phyloP scores from a whole-genome alignment of 1,140 invertebrate species.

The Atta cephalotes region DNA sequence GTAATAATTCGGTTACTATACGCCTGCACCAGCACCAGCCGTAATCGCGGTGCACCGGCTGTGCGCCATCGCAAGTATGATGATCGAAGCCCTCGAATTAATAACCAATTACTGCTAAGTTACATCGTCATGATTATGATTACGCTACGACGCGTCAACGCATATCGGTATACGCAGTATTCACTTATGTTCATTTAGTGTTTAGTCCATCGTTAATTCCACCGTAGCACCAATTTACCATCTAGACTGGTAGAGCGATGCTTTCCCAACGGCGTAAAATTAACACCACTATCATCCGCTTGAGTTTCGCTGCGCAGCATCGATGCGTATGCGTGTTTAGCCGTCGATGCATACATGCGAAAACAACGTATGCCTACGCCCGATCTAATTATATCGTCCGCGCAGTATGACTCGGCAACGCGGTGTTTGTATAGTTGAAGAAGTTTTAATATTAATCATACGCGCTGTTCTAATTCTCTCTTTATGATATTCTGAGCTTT shows the following conservation, averaged over 20 bases:
- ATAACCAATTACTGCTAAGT: conserved; percentile 69
- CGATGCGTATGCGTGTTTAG: conserved; percentile 43
- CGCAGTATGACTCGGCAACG: conserved; percentile 9
- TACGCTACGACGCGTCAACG: conserved; percentile 55
- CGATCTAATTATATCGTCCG: conserved; percentile 54
- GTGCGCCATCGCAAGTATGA: conserved; percentile 20
- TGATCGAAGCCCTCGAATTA: conserved; percentile 68
- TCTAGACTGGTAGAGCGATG: conserved; percentile 3
- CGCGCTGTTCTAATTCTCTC: neutral
- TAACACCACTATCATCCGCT: conserved; percentile 53
- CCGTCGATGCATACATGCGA: conserved; percentile 46
- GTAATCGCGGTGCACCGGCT: conserved; percentile 42
- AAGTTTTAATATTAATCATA: conserved; percentile 18
- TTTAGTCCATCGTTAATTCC: conserved; percentile 60
- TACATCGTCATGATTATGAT: conserved; percentile 60
- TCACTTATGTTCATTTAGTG: conserved; percentile 55
- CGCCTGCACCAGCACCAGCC: neutral
- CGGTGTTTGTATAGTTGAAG: conserved; percentile 20
- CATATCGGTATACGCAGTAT: conserved; percentile 36
- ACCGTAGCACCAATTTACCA: conserved; percentile 69
- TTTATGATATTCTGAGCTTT: neutral
- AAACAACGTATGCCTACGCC: conserved; percentile 52
- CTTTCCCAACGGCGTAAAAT: conserved; percentile 43
- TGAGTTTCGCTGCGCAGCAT: conserved; percentile 37
- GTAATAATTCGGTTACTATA: conserved; percentile 54